phyloP scores from a whole-genome alignment of 1,140 invertebrate species.

The Drosophila insularis region DNA sequence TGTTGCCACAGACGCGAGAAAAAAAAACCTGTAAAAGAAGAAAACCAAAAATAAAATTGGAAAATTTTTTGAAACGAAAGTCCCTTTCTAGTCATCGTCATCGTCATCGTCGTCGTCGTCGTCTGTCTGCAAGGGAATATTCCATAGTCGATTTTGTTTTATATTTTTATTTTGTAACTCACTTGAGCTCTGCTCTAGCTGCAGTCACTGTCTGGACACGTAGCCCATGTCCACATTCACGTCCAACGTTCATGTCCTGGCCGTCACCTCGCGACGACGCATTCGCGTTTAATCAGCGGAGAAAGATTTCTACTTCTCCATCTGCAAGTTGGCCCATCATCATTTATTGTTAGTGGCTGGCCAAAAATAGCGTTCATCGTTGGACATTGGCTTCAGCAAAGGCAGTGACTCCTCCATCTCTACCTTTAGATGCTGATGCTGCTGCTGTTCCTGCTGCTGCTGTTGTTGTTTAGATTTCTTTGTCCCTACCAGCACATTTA shows the following conservation, averaged over 20 bases:
- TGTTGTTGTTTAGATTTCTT: constrained; percentile 79
- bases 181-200: constrained; percentile 32
- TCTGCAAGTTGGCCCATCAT: constrained; percentile 49
- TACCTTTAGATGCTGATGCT: neutral
- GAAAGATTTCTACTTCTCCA: constrained; percentile 27
- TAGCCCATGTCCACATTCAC: constrained; percentile 49
- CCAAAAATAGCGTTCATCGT: constrained; percentile 39
- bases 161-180: constrained; percentile 17
- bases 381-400: constrained; percentile 1
- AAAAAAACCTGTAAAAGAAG: neutral
- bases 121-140: constrained; percentile 23
- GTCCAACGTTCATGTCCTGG: constrained; percentile 38
- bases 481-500: constrained; percentile 43
- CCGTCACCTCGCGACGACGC: constrained; percentile 78
- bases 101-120: neutral
- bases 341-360: constrained; percentile 70
- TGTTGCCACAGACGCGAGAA: constrained; percentile 64
- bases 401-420: constrained; percentile 1
- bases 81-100: constrained; percentile 7
- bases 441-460: constrained; percentile 20
- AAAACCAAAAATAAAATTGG: neutral
- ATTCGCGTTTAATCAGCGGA: constrained; percentile 61
- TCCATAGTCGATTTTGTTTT: constrained; percentile 7
- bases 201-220: constrained; percentile 66
- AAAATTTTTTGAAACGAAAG: constrained; percentile 1